Conservation (phyloP, 2,888 invertebrate species). For the Dysmachus trigonus region DNA sequence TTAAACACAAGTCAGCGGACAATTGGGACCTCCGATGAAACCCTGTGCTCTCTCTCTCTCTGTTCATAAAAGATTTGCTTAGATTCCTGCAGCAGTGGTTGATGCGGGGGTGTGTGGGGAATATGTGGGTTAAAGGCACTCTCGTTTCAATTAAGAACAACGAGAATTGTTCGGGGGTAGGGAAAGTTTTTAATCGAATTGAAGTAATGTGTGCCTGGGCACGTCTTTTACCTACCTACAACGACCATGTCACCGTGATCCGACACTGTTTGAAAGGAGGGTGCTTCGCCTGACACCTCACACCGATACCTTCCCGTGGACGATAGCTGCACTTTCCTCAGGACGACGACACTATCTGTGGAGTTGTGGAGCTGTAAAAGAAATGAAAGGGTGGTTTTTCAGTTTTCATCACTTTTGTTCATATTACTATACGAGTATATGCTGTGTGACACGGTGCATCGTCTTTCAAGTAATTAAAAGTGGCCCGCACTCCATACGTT, state of each 20-base stretch:
- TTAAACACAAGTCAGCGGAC: slow-evolving; percentile 33
- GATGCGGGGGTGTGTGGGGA: neutral
- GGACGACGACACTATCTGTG: slow-evolving; percentile 72
- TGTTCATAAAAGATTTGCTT: slow-evolving; percentile 6
- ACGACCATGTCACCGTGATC: slow-evolving; percentile 79
- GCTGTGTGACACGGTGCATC: neutral
- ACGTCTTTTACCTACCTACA: slow-evolving; percentile 70
- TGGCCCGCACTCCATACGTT: neutral
- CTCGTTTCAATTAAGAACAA: neutral
- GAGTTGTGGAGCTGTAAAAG: slow-evolving; percentile 71
- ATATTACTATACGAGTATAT: too few relatives aligned
- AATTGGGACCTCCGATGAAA: slow-evolving; percentile 27
- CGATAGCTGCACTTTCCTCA: slow-evolving; percentile 74
- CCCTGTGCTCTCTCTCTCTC: neutral
- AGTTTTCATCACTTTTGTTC: neutral
- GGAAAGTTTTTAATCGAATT: slow-evolving; percentile 14
- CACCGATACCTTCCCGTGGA: slow-evolving; percentile 80
- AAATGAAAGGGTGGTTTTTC: slow-evolving; percentile 29
- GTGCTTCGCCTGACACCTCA: slow-evolving; percentile 81
- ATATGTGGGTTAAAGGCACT: neutral
- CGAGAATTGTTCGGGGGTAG: neutral
- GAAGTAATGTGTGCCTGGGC: neutral
- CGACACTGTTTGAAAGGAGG: slow-evolving; percentile 79
- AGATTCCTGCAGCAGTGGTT: neutral
- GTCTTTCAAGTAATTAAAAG: neutral